Conservation (phyloP, 1,140 invertebrate genomes). For the Reticulitermes speratus region DNA sequence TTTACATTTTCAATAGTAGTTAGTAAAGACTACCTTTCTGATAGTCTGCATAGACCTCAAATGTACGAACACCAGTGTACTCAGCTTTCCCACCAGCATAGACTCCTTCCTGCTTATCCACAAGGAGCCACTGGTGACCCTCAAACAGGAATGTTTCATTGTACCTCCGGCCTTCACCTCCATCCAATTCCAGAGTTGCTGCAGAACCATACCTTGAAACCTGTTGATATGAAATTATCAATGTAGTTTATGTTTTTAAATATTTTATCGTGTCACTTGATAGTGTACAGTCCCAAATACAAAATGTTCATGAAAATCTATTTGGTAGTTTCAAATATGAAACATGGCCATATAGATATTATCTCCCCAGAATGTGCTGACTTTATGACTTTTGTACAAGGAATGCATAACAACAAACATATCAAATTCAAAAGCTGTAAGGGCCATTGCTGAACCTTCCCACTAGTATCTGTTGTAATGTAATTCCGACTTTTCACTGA, state of each 20-base stretch:
- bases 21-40: slow-evolving; percentile 68
- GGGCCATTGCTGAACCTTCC: no score
- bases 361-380: no score
- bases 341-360: no score
- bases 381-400: no score
- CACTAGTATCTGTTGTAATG: no score
- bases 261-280: background rate
- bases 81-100: slow-evolving; percentile 94
- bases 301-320: background rate
- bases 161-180: slow-evolving; percentile 90
- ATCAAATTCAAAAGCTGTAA: no score
- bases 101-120: slow-evolving; percentile 92
- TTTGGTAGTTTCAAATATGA: background rate
- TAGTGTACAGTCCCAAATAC: background rate
- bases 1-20: background rate
- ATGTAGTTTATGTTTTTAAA: background rate
- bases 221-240: slow-evolving; percentile 30
- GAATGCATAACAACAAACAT: no score
- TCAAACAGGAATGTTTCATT: slow-evolving; percentile 91
- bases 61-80: slow-evolving; percentile 87
- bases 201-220: slow-evolving; percentile 83
- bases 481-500: no score
- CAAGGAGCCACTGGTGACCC: slow-evolving; percentile 87
- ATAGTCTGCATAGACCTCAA: slow-evolving; percentile 94
- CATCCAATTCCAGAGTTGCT: slow-evolving; percentile 90